Evolutionary conservation across 2,113 vertebrate species (phyloP).

Genomic region (Mystacornis crossleyi): DNA sequence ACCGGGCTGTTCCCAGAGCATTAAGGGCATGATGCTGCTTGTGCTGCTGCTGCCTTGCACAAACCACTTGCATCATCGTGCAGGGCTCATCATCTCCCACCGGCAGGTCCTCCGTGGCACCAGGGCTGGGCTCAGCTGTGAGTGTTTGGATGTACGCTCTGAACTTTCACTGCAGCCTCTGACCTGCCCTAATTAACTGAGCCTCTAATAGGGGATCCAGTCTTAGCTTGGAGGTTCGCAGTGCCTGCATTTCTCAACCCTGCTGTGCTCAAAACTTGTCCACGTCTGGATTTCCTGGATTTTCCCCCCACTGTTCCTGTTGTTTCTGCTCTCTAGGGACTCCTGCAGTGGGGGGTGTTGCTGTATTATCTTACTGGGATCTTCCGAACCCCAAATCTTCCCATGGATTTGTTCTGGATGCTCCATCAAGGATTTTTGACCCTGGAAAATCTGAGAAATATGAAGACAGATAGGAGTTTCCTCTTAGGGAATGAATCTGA

Average conservation of each 20-base stretch:
- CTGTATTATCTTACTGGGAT: not conserved
- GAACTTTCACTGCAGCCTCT: conserved; percentile 12
- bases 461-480: not conserved
- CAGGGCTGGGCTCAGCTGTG: not conserved
- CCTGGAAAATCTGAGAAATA: not conserved
- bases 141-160: not conserved
- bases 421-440: not conserved
- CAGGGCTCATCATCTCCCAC: not conserved
- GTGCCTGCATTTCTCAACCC: not conserved
- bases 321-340: not conserved
- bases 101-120: not conserved
- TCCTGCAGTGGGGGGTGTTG: not conserved
- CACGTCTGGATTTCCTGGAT: not conserved
- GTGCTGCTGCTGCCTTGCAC: conserved; percentile 38
- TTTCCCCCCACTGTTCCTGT: not conserved
- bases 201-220: not conserved
- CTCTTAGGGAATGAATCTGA: not conserved
- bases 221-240: not conserved
- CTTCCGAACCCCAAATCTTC: not conserved
- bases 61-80: not conserved
- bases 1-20: not conserved
- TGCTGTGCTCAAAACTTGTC: not conserved
- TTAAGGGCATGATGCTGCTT: conserved; percentile 45
- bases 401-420: not conserved
- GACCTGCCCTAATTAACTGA: not conserved